Evolutionary conservation across 2,888 invertebrate species (phyloP), one percentile per base, ranked within the genome.

Genomic region (Eucriotettix oculatus): DNA sequence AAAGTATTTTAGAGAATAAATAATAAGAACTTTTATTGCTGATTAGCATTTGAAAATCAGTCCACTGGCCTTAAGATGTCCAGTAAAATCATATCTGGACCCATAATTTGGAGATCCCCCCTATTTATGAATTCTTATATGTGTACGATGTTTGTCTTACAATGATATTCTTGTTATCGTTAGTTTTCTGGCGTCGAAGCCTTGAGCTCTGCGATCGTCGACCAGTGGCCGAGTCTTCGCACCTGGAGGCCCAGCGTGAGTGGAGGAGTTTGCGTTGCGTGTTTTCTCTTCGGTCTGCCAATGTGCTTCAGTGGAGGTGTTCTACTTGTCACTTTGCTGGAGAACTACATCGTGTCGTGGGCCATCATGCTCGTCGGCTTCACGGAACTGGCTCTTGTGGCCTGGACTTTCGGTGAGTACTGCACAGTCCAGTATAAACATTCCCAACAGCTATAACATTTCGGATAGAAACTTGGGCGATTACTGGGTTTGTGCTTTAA

Each of bases 321-420:
- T 60, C 87, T 83, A 68, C 72, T 87, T 64, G 83, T 87, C 69
- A 84, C 85, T 9, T 69, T 87, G 59, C 77, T 87, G 73, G 86
- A 87, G 72, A 85, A 85, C 82, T 86, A 87, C 71, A 85, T 85
- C 0, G 87, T 86, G 10, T 84, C 85, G 1, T 87, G 86, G 83
- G 86, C 86, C 16, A 82, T 87, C 60, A 73, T 87, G 56, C 74
- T 86, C 61, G 82, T 87, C 68, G 86, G 85, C 59, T 73, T 83
- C 62, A 81, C 79, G 56, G 86, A 87, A 78, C 82, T 83, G 41
- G 74, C 76, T 7, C 76, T 82, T 3, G 80, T 85, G 1, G 76
- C 84, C 0, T 87, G 86, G 85, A 77, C 80, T 48, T 87, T 87
- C 68, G 87, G 86, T 29, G 64, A 64, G 63, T 29, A 29, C 29